Evolutionary conservation across 2,797 vertebrate species (phyloP), one percentile per base, ranked within the genome.

Genomic region (Molossus molossus): DNA sequence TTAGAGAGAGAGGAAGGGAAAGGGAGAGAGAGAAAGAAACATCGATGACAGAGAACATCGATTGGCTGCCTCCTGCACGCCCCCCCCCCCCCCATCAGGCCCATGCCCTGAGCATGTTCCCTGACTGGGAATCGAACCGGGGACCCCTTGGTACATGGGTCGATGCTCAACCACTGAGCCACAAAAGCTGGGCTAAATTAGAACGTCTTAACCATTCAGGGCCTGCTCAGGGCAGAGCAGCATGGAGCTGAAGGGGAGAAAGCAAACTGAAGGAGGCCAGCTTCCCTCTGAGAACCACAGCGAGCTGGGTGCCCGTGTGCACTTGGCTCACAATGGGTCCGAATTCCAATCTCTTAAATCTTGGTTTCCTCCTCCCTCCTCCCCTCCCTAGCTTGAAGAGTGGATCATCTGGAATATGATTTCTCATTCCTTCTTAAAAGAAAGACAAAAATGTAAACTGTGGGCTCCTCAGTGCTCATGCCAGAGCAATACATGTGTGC

Each of bases 381-480:
- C 64, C 33, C 79, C 79, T 88, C 72, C 72, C 21, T 89, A 27
- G 88, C 80, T 62, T 93, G 90, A 94, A 95, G 84, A 20, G 58
- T 94, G 80, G 90, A 87, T 96, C 94, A 92, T 96, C 94, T 96
- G 95, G 86, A 95, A 95, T 96, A 91, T 87, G 95, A 96, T 77
- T 95, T 93, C 60, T 97, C 96, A 89, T 94, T 87, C 65, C n/a
- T 94, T 93, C 93, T 96, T 91, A 91, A 95, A 97, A 97, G 86
- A 96, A 96, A 94, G 94, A 88, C 53, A 45, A 97, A 95, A 95
- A 96, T 96, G 95, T 96, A 97, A 97, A 97, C 95, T 89, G 90
- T 94, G 86, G 73, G 81, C 92, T 96, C 86, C 60, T 96, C 45
- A 1, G 76, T 95, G 88, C 95, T 92, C 96, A 87, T 40, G 70